These are phyloP conservation scores for Cenopis cana DNA, from an alignment of 2,888 invertebrate species.

Conservation along the genomic window DNA sequence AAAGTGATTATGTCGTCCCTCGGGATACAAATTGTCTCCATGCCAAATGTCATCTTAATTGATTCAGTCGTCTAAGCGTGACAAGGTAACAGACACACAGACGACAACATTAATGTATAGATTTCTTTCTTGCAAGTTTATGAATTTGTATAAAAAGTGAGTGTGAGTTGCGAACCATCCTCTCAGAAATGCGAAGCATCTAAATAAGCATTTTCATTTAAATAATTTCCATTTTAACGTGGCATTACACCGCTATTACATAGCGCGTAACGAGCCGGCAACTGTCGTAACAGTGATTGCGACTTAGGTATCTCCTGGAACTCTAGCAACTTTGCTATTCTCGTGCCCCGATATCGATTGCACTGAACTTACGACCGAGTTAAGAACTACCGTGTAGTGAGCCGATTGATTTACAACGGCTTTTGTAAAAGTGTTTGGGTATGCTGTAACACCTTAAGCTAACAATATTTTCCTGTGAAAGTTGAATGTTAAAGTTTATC, in stretches of 20 bases:
- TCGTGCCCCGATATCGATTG: slow-evolving; percentile 41
- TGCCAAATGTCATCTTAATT: too few species aligned
- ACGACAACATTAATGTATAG: background rate
- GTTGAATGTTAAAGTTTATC: background rate
- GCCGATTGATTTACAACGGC: slow-evolving; percentile 19
- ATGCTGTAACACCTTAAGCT: background rate
- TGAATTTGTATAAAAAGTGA: background rate
- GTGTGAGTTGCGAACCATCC: background rate
- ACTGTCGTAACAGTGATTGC: slow-evolving; percentile 41
- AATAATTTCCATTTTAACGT: background rate
- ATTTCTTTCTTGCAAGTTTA: background rate
- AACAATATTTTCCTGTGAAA: too few species aligned
- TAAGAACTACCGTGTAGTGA: slow-evolving; percentile 14
- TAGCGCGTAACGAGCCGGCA: slow-evolving; percentile 9
- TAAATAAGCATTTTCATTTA: background rate
- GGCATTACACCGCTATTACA: slow-evolving; percentile 9
- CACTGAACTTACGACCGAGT: slow-evolving; percentile 27
- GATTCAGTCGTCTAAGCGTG: too few species aligned
- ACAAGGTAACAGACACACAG: too few species aligned
- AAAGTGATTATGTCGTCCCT: too few species aligned
- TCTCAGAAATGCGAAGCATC: background rate
- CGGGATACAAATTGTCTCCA: too few species aligned
- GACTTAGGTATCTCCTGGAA: slow-evolving; percentile 39
- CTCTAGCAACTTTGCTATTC: slow-evolving; percentile 44
- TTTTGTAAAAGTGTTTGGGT: background rate